These are phyloP conservation scores for Notarius quadriscutis DNA, from an alignment of 2,113 vertebrate species.

Conservation along the genomic window DNA sequence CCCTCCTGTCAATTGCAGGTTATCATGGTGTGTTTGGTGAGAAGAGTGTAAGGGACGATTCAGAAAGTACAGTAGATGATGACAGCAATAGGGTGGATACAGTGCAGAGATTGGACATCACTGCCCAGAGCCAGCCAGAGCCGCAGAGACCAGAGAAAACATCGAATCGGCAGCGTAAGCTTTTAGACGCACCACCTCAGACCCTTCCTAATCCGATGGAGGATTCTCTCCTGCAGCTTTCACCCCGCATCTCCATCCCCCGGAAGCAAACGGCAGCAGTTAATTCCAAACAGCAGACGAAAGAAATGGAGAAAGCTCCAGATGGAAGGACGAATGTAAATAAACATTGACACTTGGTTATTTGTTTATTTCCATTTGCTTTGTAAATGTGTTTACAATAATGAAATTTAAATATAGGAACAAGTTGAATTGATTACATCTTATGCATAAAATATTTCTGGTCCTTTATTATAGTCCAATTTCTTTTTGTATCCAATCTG, in stretches of 20 bases:
- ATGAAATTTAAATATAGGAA: not conserved
- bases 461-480: not conserved
- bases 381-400: not conserved
- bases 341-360: not conserved
- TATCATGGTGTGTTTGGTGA: constrained; percentile 42
- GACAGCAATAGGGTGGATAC: constrained; percentile 48
- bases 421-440: not conserved
- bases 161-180: not conserved
- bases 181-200: not conserved
- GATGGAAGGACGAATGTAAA: constrained; percentile 56
- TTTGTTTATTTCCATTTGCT: not conserved
- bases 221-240: constrained; percentile 61
- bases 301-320: not conserved
- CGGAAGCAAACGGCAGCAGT: constrained; percentile 55
- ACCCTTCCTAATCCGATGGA: constrained; percentile 44
- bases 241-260: constrained; percentile 56
- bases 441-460: not conserved
- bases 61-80: constrained; percentile 39
- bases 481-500: constrained; percentile 9
- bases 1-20: constrained; percentile 11
- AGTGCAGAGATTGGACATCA: not conserved
- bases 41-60: constrained; percentile 13
- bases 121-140: constrained; percentile 28
- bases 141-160: not conserved
- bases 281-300: constrained; percentile 37